Percentiles rank a stretch among this genome's conserved stretches.
These are phyloP conservation scores for Nyctibius grandis DNA, from an alignment of 2,797 vertebrate species.

Conservation along the genomic window DNA sequence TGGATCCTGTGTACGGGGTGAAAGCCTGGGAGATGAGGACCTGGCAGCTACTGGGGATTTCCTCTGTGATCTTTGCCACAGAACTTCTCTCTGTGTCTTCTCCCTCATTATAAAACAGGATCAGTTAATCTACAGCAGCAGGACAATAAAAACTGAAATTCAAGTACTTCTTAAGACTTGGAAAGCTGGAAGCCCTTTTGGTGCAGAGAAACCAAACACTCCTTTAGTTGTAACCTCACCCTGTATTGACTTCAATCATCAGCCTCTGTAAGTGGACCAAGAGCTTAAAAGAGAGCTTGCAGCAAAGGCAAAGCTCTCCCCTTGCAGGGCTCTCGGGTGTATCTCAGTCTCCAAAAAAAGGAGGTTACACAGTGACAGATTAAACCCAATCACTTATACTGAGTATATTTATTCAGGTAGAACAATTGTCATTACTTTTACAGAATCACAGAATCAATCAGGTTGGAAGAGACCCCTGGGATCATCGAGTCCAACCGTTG, in stretches of 20 bases:
- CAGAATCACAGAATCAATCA: too few species aligned
- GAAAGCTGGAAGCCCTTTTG: not conserved
- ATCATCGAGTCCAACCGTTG: too few species aligned
- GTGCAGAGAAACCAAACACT: not conserved
- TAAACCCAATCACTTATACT: not conserved
- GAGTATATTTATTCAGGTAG: not conserved
- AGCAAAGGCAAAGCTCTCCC: not conserved
- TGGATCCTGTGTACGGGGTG: not conserved
- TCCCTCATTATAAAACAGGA: not conserved
- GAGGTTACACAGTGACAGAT: not conserved
- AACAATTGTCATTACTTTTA: not conserved
- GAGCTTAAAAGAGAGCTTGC: not conserved
- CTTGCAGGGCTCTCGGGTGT: not conserved
- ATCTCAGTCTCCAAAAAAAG: not conserved
- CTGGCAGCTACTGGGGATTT: not conserved
- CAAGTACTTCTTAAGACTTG: not conserved
- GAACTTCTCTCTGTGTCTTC: not conserved
- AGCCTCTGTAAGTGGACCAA: not conserved
- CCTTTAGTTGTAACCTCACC: not conserved
- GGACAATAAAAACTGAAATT: not conserved
- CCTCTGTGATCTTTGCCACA: not conserved
- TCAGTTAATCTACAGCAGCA: not conserved
- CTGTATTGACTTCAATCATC: not conserved
- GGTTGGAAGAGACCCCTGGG: too few species aligned
- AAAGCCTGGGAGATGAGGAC: not conserved